phyloP scores from a whole-genome alignment of 2,888 invertebrate genomes.

The Nephrotoma flavescens region DNA sequence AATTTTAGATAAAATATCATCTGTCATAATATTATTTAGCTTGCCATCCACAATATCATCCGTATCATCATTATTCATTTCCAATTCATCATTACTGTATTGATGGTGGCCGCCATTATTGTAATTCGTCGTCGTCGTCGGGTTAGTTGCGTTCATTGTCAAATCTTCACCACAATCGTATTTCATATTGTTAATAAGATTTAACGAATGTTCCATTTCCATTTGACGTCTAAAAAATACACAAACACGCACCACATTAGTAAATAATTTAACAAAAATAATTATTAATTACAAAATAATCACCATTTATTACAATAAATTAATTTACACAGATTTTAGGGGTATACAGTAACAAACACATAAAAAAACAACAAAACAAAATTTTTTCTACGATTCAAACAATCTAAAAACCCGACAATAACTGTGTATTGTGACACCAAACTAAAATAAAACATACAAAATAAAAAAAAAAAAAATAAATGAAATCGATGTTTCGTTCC shows the following conservation, averaged over 20 bases:
- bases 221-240: not conserved
- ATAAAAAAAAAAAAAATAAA: not conserved
- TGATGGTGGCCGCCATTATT: not conserved
- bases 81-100: not conserved
- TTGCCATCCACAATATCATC: not conserved
- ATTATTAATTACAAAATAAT: not conserved
- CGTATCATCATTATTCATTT: not conserved
- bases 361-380: not conserved
- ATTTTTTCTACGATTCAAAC: constrained; percentile 2
- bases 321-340: not conserved
- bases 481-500: constrained; percentile 5
- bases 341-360: not conserved
- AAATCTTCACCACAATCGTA: constrained; percentile 2
- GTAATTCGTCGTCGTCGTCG: not conserved
- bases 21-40: not conserved
- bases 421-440: constrained; percentile 4
- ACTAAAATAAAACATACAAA: not conserved
- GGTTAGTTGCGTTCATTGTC: constrained; percentile 1
- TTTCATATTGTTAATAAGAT: constrained; percentile 1
- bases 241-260: not conserved
- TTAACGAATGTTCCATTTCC: constrained; percentile 1
- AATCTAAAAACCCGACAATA: constrained; percentile 2
- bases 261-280: not conserved
- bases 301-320: not conserved
- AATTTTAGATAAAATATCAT: not conserved